These are phyloP conservation scores for Pyrgus malvae DNA, from an alignment of 2,888 invertebrate species.

Conservation along the genomic window DNA sequence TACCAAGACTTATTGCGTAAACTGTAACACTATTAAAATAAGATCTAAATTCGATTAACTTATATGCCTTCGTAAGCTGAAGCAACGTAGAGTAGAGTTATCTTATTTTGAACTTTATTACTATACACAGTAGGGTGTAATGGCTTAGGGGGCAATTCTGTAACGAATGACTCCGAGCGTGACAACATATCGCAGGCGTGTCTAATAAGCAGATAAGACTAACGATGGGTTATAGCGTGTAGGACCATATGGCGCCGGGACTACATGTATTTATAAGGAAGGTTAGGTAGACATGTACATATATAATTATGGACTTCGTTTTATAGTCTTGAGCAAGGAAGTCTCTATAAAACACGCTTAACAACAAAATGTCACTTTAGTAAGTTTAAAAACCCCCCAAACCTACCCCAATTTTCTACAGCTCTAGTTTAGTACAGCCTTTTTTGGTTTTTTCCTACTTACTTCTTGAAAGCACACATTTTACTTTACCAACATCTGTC, in stretches of 20 bases:
- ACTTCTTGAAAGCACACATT: no score
- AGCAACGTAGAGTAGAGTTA: neutral
- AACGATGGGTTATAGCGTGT: neutral
- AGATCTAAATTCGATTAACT: neutral
- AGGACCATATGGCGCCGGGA: neutral
- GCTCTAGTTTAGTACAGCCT: no score
- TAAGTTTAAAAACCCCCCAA: no score
- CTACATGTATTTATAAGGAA: no score
- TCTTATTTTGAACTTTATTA: neutral
- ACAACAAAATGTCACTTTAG: no score
- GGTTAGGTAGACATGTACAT: no score
- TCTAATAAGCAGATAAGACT: slow-evolving; percentile 32
- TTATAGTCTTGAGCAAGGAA: no score
- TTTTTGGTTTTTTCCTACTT: no score
- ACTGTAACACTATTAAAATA: neutral
- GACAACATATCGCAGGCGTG: slow-evolving; percentile 29
- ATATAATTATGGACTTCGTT: no score
- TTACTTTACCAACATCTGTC: no score
- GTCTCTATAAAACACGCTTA: no score
- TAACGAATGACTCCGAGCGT: neutral
- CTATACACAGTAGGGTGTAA: neutral
- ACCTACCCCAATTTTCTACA: no score
- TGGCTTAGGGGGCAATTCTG: neutral
- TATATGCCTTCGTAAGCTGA: neutral
- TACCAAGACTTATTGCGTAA: neutral